phyloP scores from a whole-genome alignment of 2,888 invertebrate species.

The Drosophila subsilvestris region DNA sequence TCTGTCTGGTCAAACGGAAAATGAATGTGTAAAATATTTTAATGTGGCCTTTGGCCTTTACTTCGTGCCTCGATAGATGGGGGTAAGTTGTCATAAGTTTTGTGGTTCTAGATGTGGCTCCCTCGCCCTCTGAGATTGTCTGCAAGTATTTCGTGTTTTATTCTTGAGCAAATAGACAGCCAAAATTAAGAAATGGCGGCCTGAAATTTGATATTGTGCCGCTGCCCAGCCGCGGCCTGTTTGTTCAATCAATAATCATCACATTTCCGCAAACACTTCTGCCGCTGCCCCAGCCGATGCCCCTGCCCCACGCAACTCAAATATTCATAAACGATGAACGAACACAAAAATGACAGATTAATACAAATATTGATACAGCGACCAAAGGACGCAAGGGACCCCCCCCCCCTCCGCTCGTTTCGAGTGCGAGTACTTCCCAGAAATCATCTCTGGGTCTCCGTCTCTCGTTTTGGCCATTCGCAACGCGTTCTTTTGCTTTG shows the following conservation, averaged over 20 bases:
- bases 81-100: slow-evolving; percentile 38
- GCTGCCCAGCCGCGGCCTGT: slow-evolving; percentile 43
- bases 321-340: slow-evolving; percentile 75
- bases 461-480: slow-evolving; percentile 61
- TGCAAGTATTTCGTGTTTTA: neutral
- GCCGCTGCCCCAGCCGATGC: slow-evolving; percentile 23
- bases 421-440: slow-evolving; percentile 34
- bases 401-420: neutral
- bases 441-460: slow-evolving; percentile 53
- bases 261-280: slow-evolving; percentile 73
- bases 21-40: slow-evolving; percentile 72
- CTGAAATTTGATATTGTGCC: slow-evolving; percentile 19
- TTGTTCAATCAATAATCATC: slow-evolving; percentile 77
- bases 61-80: slow-evolving; percentile 1
- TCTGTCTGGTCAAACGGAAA: slow-evolving; percentile 61
- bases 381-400: neutral
- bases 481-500: slow-evolving; percentile 66
- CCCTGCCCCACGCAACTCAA: slow-evolving; percentile 58
- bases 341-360: slow-evolving; percentile 76
- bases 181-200: slow-evolving; percentile 29
- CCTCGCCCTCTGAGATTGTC: too few relatives aligned
- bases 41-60: slow-evolving; percentile 57
- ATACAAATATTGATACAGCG: slow-evolving; percentile 77
- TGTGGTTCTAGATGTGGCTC: slow-evolving; percentile 16
- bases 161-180: slow-evolving; percentile 20